Conservation (phyloP, 2,113 vertebrate genomes). For the Ranitomeya variabilis region DNA sequence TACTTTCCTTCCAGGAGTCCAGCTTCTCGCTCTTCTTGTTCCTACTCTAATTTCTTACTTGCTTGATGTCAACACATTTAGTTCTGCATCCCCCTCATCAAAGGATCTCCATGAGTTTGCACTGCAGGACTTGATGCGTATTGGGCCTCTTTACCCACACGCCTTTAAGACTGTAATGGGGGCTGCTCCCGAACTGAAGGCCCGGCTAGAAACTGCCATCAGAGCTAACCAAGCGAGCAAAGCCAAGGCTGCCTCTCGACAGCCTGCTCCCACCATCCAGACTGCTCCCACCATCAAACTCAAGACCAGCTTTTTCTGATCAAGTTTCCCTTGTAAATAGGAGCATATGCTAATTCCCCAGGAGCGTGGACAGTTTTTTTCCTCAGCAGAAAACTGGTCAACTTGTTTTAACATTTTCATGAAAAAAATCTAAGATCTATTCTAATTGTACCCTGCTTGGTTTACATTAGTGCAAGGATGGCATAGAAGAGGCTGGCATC, state of each 20-base stretch:
- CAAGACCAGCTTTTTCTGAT: conserved; percentile 96
- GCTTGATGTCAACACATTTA: conserved; percentile 89
- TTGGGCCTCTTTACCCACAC: conserved; percentile 92
- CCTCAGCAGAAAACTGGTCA: background rate
- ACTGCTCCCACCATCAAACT: conserved; percentile 96
- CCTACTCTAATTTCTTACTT: conserved; percentile 95
- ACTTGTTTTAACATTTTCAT: background rate
- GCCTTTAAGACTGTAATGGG: conserved; percentile 98
- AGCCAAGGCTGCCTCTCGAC: conserved; percentile 86
- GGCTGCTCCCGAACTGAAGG: conserved; percentile 93
- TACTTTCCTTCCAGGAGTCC: conserved; percentile 78
- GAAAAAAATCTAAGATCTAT: background rate
- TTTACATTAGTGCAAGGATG: background rate
- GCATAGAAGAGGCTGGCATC: background rate
- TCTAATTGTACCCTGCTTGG: background rate
- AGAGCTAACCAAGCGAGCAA: conserved; percentile 93
- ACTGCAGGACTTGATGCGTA: conserved; percentile 95
- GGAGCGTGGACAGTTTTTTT: background rate
- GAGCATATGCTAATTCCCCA: background rate
- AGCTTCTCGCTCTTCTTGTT: conserved; percentile 92
- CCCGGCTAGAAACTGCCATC: conserved; percentile 90
- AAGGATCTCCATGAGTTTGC: conserved; percentile 94
- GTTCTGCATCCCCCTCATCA: conserved; percentile 80
- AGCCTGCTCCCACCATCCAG: conserved; percentile 83
- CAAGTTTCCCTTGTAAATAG: background rate